Evolutionary conservation across 35 echinoderm and acorn worm genomes (phyloP).

Genomic region (Apostichopus japonicus): DNA sequence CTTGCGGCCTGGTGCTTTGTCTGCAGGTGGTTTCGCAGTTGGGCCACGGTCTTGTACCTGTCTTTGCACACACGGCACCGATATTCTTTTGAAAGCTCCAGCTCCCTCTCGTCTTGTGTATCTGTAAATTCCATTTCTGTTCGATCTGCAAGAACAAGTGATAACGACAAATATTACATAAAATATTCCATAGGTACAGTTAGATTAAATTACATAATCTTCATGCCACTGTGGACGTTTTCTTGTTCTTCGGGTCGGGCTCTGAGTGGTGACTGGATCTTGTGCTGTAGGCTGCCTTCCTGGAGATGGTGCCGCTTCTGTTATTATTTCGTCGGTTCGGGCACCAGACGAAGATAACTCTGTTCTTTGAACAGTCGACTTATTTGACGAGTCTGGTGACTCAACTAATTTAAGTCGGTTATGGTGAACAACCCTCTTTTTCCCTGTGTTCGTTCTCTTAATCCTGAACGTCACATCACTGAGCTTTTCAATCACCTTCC

Average conservation of each 20-base stretch:
- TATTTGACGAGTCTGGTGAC: not conserved
- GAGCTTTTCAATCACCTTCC: not conserved
- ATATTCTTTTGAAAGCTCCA: slow-evolving; percentile 20
- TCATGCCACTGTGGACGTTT: not conserved
- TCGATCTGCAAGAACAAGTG: no score
- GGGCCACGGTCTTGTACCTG: not conserved
- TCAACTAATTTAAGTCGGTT: slow-evolving; percentile 17
- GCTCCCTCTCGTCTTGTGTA: not conserved
- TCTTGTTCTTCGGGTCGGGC: not conserved
- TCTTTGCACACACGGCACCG: not conserved
- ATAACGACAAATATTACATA: not conserved
- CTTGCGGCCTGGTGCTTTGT: not conserved
- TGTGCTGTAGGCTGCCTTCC: not conserved
- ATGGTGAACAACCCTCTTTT: not conserved
- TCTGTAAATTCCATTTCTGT: not conserved
- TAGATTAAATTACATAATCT: no score
- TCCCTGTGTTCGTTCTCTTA: not conserved
- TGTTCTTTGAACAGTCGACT: no score
- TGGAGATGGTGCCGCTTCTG: not conserved
- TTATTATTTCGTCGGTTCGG: not conserved
- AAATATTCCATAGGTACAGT: not conserved
- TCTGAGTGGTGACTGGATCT: not conserved
- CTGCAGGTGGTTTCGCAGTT: not conserved
- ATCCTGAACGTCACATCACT: not conserved
- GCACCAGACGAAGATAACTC: not conserved